These are phyloP conservation scores for Lordiphosa mommai DNA, from an alignment of 1,140 invertebrate genomes.

Conservation along the genomic window DNA sequence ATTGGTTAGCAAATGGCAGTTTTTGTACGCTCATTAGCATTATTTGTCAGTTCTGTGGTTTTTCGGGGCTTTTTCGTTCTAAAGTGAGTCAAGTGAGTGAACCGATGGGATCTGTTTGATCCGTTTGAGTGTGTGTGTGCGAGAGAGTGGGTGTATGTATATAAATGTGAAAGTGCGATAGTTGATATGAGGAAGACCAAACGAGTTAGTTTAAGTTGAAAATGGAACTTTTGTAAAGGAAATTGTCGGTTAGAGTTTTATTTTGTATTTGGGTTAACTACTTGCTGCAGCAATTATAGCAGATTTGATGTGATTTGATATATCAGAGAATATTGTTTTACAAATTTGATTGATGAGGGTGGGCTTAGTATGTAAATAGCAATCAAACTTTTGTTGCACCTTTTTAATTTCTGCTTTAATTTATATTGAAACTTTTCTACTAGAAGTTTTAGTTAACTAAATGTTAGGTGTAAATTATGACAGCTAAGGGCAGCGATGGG, in stretches of 20 bases:
- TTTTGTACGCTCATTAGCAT: constrained; percentile 78
- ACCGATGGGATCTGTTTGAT: constrained; percentile 39
- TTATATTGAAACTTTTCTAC: too few species aligned
- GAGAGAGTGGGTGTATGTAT: not conserved
- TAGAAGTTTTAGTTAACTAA: too few species aligned
- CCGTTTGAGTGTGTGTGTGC: constrained; percentile 1
- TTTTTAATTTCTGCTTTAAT: too few species aligned
- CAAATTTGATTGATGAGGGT: not conserved
- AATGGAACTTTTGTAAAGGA: constrained; percentile 5
- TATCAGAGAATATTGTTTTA: not conserved
- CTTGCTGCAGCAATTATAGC: constrained; percentile 20
- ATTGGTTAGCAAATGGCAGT: constrained; percentile 77
- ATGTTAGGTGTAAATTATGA: too few species aligned
- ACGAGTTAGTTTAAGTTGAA: constrained; percentile 5
- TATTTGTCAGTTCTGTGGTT: constrained; percentile 71
- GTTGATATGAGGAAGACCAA: not conserved
- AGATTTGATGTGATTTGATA: not conserved
- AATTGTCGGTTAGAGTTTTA: constrained; percentile 17
- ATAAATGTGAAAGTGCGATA: not conserved
- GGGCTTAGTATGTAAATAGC: too few species aligned
- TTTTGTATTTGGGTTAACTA: constrained; percentile 27
- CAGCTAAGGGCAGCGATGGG: too few species aligned
- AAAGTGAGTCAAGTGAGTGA: constrained; percentile 45
- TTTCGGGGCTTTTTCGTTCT: constrained; percentile 28
- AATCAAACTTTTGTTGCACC: too few species aligned